Evolutionary conservation across 2,888 invertebrate species (phyloP).

Genomic region (Callyntrura sp.): DNA sequence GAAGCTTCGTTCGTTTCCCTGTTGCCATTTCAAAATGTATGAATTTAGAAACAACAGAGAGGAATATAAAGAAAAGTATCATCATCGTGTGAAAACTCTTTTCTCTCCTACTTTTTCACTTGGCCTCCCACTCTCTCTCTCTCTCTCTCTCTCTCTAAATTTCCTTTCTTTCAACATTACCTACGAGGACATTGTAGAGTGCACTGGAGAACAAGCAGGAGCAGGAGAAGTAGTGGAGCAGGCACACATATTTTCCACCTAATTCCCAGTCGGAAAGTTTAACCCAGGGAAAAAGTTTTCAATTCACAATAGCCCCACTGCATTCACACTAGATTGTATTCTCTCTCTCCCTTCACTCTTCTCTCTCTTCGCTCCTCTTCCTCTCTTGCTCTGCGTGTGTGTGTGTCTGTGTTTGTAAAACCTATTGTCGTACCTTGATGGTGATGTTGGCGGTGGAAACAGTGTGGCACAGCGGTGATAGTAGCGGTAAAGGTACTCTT

Average conservation of each 20-base stretch:
- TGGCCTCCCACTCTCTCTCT: neutral
- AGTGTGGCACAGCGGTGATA: neutral
- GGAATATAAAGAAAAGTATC: slow-evolving; percentile 33
- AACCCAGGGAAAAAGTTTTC: slow-evolving; percentile 74
- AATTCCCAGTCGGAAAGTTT: slow-evolving; percentile 73
- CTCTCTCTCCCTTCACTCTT: too few species aligned
- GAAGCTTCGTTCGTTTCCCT: neutral
- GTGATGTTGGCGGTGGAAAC: slow-evolving; percentile 6
- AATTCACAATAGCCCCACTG: slow-evolving; percentile 72
- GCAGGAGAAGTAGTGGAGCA: neutral
- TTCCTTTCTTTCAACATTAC: slow-evolving; percentile 20
- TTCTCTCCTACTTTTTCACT: neutral
- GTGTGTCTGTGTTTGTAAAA: slow-evolving; percentile 44
- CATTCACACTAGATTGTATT: slow-evolving; percentile 61
- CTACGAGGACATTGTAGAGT: slow-evolving; percentile 42
- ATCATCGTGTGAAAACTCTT: slow-evolving; percentile 3
- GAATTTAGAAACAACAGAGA: neutral
- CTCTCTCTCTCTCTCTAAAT: slow-evolving; percentile 7
- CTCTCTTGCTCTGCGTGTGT: neutral
- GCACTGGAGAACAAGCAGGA: slow-evolving; percentile 4
- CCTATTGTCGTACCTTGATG: slow-evolving; percentile 43
- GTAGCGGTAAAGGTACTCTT: slow-evolving; percentile 28
- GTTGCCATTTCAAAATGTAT: slow-evolving; percentile 25
- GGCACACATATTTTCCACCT: slow-evolving; percentile 67
- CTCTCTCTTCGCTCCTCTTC: neutral